phyloP scores from a whole-genome alignment of 2,888 invertebrate genomes.

The Noctua pronuba region DNA sequence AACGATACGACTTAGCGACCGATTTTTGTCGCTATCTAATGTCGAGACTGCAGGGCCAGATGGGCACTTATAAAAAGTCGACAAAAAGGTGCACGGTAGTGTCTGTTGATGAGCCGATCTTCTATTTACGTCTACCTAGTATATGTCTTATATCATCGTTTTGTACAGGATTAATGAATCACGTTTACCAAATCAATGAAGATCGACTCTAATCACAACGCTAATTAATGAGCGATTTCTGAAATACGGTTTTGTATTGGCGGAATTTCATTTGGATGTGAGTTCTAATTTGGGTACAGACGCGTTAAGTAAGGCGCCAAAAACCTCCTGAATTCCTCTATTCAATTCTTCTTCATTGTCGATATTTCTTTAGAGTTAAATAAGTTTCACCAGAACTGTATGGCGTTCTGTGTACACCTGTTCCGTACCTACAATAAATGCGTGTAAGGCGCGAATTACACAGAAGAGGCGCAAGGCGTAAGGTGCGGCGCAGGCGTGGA shows the following conservation, averaged over 20 bases:
- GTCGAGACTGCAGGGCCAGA: too few species aligned
- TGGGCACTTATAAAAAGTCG: too few species aligned
- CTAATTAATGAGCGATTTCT: conserved; percentile 30
- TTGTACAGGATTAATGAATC: conserved; percentile 18
- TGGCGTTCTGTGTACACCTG: too few species aligned
- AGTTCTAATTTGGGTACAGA: conserved; percentile 35
- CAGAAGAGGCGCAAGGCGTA: too few species aligned
- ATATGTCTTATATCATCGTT: conserved; percentile 15
- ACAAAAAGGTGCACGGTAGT: too few species aligned
- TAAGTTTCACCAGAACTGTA: too few species aligned
- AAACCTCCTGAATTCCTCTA: not conserved
- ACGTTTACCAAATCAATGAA: conserved; percentile 27
- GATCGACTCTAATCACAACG: conserved; percentile 17
- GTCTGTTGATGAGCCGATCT: not conserved
- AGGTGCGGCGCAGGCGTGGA: too few species aligned
- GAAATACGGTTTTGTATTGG: conserved; percentile 1
- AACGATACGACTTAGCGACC: too few species aligned
- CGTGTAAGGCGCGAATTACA: too few species aligned
- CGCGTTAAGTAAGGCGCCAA: not conserved
- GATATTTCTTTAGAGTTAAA: too few species aligned
- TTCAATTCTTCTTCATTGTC: not conserved
- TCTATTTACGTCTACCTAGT: not conserved
- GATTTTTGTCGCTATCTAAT: too few species aligned
- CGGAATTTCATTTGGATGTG: conserved; percentile 19
- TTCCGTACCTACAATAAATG: too few species aligned